Evolutionary conservation across 1,140 invertebrate genomes (phyloP).

Genomic region (Trachymyrmex cornetzi): DNA sequence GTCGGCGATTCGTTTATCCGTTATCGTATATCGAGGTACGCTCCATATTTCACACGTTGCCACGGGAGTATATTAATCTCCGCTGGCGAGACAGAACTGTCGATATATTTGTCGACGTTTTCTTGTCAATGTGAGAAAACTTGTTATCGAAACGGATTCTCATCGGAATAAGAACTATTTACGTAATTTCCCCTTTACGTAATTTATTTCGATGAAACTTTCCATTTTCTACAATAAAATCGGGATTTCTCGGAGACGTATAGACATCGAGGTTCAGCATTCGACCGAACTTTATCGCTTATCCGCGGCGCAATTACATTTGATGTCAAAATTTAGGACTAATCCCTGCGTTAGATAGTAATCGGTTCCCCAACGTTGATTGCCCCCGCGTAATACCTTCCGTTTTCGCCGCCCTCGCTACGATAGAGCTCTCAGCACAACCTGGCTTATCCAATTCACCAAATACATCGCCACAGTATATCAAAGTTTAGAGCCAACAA

Average conservation of each 20-base stretch:
- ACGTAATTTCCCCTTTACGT: background rate
- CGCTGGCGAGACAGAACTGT: conserved; percentile 50
- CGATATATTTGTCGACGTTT: conserved; percentile 54
- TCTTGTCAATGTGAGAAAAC: conserved; percentile 28
- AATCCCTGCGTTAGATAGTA: conserved; percentile 45
- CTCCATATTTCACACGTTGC: conserved; percentile 39
- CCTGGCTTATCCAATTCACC: conserved; percentile 44
- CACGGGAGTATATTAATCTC: conserved; percentile 58
- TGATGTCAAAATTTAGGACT: conserved; percentile 46
- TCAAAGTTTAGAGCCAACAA: conserved; percentile 45
- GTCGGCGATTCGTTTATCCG: conserved; percentile 56
- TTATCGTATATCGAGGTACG: conserved; percentile 28
- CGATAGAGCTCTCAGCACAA: conserved; percentile 40
- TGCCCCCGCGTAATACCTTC: conserved; percentile 56
- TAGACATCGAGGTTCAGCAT: background rate
- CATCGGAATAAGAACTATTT: background rate
- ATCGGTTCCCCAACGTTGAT: conserved; percentile 47
- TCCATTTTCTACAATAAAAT: background rate
- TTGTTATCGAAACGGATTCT: background rate
- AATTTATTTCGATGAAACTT: background rate
- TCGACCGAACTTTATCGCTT: background rate
- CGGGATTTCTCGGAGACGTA: no score
- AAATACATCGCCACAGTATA: conserved; percentile 52
- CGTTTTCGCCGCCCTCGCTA: conserved; percentile 23
- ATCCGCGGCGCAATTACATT: conserved; percentile 37